Evolutionary conservation across 2,888 invertebrate genomes (phyloP), one percentile per base, ranked within the genome.

Genomic region (Drosophila cognata): DNA sequence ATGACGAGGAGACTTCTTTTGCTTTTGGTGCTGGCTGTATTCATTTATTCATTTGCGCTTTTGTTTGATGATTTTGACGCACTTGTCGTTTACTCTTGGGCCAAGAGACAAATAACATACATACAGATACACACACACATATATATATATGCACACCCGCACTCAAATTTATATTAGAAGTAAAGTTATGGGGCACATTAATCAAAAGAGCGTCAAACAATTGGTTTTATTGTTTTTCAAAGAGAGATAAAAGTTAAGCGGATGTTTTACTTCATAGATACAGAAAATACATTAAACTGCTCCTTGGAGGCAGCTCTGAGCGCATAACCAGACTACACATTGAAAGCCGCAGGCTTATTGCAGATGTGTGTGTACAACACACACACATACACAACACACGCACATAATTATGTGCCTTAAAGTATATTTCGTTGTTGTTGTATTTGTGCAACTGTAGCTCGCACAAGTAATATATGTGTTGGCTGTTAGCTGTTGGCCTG

Each of bases 11-110:
- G 52, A 35, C 28, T 61, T 48, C 66, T 63, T 53, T 61, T 38
- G 58, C 55, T 48, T 64, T 58, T 55, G 29, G 55, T 28, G 35
- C 66, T 64, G 75, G 69, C 71, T 73, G 83, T 72, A 71, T 84
- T 75, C 74, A 72, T 76, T 86, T 73, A 73, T 84, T 74, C 77
- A 81, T 82, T 81, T 84, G 75, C 82, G 85, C 85, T 84, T 89
- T 87, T 85, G 88, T 89, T 89, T 85, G 85, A 89, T 72, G 77
- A 80, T 72, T 80, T 80, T 21, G 46, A 74, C 77, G 79, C 89
- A 85, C 88, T 87, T 84, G 88, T 82, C 72, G 70, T 63, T 61
- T 53, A 48, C 53, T 62, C 31, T 59, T 58, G 36, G 36, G 46
- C 28, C 7, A 25, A 46, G 25, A 70, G 25, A 76, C 65, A 75